Evolutionary conservation across 2,888 invertebrate species (phyloP).

Genomic region (Chaetoderma sp.): DNA sequence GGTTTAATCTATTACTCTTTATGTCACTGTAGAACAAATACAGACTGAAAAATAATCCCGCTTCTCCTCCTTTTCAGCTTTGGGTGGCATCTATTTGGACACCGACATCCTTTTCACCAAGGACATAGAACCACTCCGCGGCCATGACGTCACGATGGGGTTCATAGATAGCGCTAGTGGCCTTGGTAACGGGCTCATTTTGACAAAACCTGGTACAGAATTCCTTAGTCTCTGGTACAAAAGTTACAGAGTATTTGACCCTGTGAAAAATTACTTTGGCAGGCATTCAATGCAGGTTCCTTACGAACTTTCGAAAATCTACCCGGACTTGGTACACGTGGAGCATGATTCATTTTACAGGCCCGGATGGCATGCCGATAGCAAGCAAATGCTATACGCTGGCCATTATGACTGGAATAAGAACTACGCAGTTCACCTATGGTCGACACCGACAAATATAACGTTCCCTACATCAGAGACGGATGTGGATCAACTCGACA

Average conservation of each 20-base stretch:
- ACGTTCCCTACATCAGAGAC: too few relatives aligned
- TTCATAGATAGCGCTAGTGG: conserved; percentile 46
- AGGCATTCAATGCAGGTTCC: conserved; percentile 47
- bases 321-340: conserved; percentile 40
- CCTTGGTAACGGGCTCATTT: conserved; percentile 54
- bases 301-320: conserved; percentile 35
- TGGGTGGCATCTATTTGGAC: conserved; percentile 64
- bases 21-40: too few relatives aligned
- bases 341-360: conserved; percentile 41
- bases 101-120: conserved; percentile 56
- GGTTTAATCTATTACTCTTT: too few relatives aligned
- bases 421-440: conserved; percentile 57
- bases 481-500: too few relatives aligned
- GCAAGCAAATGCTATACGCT: conserved; percentile 35
- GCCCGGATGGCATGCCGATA: conserved; percentile 38
- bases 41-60: too few relatives aligned
- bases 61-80: conserved; percentile 45
- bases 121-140: conserved; percentile 45
- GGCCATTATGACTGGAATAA: conserved; percentile 40
- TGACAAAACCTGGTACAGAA: conserved; percentile 43
- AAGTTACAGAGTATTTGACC: conserved; percentile 44
- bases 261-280: conserved; percentile 43
- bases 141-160: conserved; percentile 50
- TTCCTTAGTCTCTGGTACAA: conserved; percentile 54
- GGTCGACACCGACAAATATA: too few relatives aligned